phyloP scores from a whole-genome alignment of 2,113 vertebrate species.

The Calidris pugnax region DNA sequence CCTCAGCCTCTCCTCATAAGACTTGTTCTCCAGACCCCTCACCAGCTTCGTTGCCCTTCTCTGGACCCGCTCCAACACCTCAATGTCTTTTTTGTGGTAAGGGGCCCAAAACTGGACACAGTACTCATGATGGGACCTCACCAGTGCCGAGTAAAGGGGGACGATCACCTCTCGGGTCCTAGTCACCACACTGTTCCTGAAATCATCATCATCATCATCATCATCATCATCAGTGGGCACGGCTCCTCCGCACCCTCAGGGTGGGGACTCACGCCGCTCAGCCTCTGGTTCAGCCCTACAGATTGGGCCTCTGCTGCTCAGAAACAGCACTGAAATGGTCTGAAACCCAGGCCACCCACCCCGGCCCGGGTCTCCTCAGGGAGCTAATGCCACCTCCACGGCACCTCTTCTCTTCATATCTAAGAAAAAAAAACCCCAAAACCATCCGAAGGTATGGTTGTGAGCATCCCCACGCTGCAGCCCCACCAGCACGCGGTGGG shows the following conservation, averaged over 20 bases:
- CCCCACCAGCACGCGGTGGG: rapidly evolving
- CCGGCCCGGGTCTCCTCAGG: rapidly evolving
- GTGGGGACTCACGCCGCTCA: neutral
- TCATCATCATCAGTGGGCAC: too few species aligned
- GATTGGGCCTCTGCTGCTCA: rapidly evolving
- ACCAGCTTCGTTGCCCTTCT: too few species aligned
- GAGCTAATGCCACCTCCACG: neutral
- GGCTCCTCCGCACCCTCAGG: rapidly evolving
- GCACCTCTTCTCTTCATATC: neutral
- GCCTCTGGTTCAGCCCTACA: neutral
- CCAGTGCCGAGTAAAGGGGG: too few species aligned
- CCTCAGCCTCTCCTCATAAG: too few species aligned
- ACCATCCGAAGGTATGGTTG: rapidly evolving
- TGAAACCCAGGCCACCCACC: neutral
- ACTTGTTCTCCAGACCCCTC: too few species aligned
- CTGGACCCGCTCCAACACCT: too few species aligned
- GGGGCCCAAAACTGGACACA: too few species aligned
- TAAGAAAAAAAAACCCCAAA: neutral
- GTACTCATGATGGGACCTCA: too few species aligned
- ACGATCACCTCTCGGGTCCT: too few species aligned
- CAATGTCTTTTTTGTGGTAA: too few species aligned
- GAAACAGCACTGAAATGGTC: neutral
- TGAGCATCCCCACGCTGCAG: rapidly evolving
- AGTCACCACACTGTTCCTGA: too few species aligned
- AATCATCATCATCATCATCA: too few species aligned